Base-by-base conservation (phyloP, 2,888 invertebrate species). In the Nemapogon koenigi region DNA sequence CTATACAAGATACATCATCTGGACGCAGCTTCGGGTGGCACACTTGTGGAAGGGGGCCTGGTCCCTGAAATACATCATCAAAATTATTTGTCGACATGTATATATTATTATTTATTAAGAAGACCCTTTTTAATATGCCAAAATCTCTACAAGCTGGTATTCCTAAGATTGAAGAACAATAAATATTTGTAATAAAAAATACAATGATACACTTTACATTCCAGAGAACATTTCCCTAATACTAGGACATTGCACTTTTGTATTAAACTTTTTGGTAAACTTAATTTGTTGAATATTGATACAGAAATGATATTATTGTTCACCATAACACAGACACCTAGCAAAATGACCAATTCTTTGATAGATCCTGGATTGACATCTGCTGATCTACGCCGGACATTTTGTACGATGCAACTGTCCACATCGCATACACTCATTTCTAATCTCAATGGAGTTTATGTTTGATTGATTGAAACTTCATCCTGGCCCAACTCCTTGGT, bases 281-380 rank as follows among this genome's bases (percentile, higher is more conserved):
- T 37, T 28, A 11, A 37, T 17, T 10, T 17, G 10, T 8, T 28
- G 7, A 17, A 11, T 18, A 11, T 18, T 27, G 3, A 37, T 18
- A 11, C 16, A 29, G 2, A 37, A 14, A 3, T 27, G 28, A n/a
- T n/a, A 6, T 27, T 27, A n/a, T n/a, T 6, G 4, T 27, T 27
- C 4, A 13, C 14, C 14, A 14, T 6, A 13, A 14, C n/a, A 27
- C 4, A n/a, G 16, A 4, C 3, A 14, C 16, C 16, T 30, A 16
- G 38, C 29, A 38, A 11, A 38, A 19, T 38, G 38, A 10, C 38
- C 38, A 18, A 19, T 15, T 15, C 19, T 38, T 3, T 30, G 14
- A 38, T 30, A 38, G 4, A n/a, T 14, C 3, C 11, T 11, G 30
- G 30, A n/a, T n/a, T n/a, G n/a, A n/a, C n/a, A 30, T 19, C 3